phyloP scores from a whole-genome alignment of 2,797 vertebrate genomes.

The Crax fasciolata region DNA sequence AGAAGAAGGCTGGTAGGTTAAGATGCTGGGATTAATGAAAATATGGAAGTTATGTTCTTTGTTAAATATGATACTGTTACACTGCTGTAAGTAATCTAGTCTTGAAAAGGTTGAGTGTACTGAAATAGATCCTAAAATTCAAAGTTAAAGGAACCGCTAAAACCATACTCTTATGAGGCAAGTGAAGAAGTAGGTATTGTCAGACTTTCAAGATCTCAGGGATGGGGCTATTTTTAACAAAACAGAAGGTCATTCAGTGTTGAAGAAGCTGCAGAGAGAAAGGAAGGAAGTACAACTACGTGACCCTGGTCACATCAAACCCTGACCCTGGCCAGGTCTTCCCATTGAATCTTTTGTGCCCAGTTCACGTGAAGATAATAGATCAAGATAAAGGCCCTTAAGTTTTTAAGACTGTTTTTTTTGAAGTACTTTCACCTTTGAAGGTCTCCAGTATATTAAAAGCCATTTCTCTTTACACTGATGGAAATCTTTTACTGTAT shows the following conservation, averaged over 20 bases:
- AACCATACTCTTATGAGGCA: neutral
- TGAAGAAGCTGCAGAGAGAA: neutral
- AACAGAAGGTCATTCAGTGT: constrained; percentile 11
- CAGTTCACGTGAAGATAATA: neutral
- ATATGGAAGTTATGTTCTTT: neutral
- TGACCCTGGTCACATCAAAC: constrained; percentile 18
- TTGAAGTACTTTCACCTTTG: constrained; percentile 13
- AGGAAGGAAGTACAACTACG: neutral
- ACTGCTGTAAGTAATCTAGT: neutral
- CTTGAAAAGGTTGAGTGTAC: neutral
- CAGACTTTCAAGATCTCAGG: neutral
- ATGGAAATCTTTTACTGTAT: neutral
- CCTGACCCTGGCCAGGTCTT: neutral
- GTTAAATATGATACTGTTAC: neutral
- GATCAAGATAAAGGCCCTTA: neutral
- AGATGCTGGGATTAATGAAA: neutral
- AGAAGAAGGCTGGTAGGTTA: neutral
- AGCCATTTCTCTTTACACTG: neutral
- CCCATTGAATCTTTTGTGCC: neutral
- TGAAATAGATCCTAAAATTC: neutral
- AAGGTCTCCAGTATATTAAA: neutral
- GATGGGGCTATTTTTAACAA: constrained; percentile 20
- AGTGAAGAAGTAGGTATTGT: neutral
- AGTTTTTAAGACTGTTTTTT: constrained; percentile 30
- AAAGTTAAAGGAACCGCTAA: neutral